Percentiles rank a stretch among this genome's conserved stretches.
Conservation (phyloP, 1,140 invertebrate species). For the Drosophila tsacasi region DNA sequence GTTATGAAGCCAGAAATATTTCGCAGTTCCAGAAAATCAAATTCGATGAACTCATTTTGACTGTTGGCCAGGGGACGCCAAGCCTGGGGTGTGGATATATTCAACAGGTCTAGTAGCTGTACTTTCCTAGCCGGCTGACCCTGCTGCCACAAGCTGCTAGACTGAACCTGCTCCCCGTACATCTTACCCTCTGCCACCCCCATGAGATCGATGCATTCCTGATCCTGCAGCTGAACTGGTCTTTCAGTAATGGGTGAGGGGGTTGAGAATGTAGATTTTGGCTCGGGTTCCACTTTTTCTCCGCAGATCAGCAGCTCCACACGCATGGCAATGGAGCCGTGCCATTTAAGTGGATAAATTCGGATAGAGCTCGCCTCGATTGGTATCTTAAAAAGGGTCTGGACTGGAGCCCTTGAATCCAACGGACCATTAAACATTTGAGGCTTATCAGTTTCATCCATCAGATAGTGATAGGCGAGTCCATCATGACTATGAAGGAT, state of each 20-base stretch:
- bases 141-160: constrained; percentile 73
- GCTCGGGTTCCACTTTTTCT: constrained; percentile 13
- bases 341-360: constrained; percentile 91
- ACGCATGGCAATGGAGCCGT: constrained; percentile 90
- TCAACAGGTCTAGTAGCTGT: constrained; percentile 81
- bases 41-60: constrained; percentile 89
- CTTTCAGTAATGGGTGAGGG: constrained; percentile 55
- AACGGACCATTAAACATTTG: constrained; percentile 91
- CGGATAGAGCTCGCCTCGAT: constrained; percentile 90
- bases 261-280: constrained; percentile 2
- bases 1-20: constrained; percentile 92
- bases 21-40: constrained; percentile 91
- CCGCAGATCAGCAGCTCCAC: constrained; percentile 92
- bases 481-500: constrained; percentile 90
- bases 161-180: constrained; percentile 87
- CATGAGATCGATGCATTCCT: constrained; percentile 88
- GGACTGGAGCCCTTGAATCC: constrained; percentile 87
- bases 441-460: constrained; percentile 71
- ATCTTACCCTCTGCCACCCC: constrained; percentile 88
- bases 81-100: constrained; percentile 85
- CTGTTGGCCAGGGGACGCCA: constrained; percentile 88
- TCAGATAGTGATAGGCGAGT: constrained; percentile 86
- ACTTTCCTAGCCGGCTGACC: constrained; percentile 49
- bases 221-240: constrained; percentile 34
- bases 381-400: constrained; percentile 89